A percentile compares a stretch with the other conserved stretches of the same genome.
Evolutionary conservation across 2,888 invertebrate species (phyloP).

Genomic region (Drosophila fulvimacula): DNA sequence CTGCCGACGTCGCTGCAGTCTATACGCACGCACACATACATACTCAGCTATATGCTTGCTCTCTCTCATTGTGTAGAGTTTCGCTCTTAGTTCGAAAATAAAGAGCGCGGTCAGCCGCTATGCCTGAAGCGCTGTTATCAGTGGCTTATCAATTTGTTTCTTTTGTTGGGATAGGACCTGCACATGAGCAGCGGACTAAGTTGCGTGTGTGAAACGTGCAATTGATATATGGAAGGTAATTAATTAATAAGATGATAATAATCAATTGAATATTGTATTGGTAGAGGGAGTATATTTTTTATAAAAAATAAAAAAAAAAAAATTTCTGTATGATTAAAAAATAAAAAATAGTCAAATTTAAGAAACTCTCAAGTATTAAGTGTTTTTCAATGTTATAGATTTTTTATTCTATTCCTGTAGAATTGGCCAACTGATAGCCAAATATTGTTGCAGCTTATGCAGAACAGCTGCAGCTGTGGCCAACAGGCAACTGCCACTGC

Average conservation of each 20-base stretch:
- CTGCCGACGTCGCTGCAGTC: conserved; percentile 45
- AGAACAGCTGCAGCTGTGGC: conserved; percentile 10
- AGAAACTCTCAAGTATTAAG: no score
- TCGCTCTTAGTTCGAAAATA: conserved; percentile 59
- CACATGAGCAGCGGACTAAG: neutral
- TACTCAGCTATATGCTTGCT: neutral
- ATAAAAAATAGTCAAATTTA: no score
- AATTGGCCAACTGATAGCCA: conserved; percentile 2
- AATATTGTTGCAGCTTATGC: conserved; percentile 28
- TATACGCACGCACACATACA: neutral
- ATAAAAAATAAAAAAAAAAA: no score
- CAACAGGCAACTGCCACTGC: conserved; percentile 3
- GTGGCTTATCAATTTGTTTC: conserved; percentile 45
- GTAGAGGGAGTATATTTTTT: no score
- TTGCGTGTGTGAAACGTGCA: neutral
- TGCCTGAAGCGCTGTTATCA: conserved; percentile 54
- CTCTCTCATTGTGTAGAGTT: conserved; percentile 58
- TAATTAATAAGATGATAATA: no score
- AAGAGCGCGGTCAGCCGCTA: conserved; percentile 40
- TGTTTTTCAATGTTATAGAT: neutral
- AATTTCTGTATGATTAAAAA: no score
- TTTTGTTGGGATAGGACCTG: conserved; percentile 72
- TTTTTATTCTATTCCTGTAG: neutral
- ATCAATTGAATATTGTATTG: no score
- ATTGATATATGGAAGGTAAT: no score